Base-by-base conservation (phyloP, 2,888 invertebrate genomes). In the Melieria omissa region DNA sequence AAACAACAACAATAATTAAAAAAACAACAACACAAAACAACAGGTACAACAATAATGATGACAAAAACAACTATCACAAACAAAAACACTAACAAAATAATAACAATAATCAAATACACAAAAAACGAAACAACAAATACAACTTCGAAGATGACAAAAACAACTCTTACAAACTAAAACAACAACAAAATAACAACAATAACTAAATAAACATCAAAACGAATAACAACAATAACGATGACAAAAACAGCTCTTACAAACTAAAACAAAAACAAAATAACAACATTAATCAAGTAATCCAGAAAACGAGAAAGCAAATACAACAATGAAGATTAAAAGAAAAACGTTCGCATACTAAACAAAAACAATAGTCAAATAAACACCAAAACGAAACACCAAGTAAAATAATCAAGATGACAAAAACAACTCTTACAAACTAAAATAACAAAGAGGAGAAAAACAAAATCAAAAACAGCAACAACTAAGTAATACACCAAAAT, bases 1-100 rank as follows among this genome's bases (percentile, higher is more conserved):
- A 29, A 55, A 71, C 63, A 55, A 55, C 66, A 52, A 65, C 9
- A 29, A 4, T 12, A 9, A 14, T 6, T 0, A 41, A 65, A 16
- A 6, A 45, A 54, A n/a, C 12, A 12, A 65, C 6, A 46, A 47
- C 8, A 47, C 45, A 46, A 41, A 46, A 49, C 5, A 14, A 52
- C 14, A 14, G 8, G 7, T 14, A n/a, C 14, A 9, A 52, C 12
- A 14, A n/a, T 52, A 8, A 52, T 6, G 9, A 52, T 9, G 52
- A 6, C 5, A 9, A 52, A 29, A 29, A 29, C 29, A 29, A 29
- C 29, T 29, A 2, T 29, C 3, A 29, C 29, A 29, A 29, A 29
- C 29, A 1, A 29, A 29, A 29, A 29, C 16, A 16, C 16, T 2
- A 16, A 16, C 29, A 29, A 29, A 16, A 64, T 41, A 55, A 55